phyloP scores from a whole-genome alignment of 1,140 invertebrate genomes.

The Fopius arisanus region DNA sequence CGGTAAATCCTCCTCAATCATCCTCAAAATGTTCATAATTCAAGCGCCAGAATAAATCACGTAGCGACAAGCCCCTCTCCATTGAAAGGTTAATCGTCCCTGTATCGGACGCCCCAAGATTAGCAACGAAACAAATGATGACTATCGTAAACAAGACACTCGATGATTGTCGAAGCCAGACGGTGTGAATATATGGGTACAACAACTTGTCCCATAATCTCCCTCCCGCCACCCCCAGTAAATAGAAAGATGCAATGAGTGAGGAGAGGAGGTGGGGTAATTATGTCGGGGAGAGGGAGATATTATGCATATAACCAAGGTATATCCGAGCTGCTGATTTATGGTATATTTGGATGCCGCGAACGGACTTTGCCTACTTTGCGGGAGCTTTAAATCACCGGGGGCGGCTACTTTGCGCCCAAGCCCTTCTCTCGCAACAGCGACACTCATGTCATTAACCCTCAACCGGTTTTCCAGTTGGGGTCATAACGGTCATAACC shows the following conservation, averaged over 20 bases:
- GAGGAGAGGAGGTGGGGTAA: slow-evolving; percentile 29
- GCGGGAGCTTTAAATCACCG: slow-evolving; percentile 32
- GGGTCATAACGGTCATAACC: slow-evolving; percentile 26
- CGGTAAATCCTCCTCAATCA: too few species aligned
- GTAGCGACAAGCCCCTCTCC: not conserved
- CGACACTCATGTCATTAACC: slow-evolving; percentile 31
- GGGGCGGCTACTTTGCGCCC: slow-evolving; percentile 10
- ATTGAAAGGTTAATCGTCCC: slow-evolving; percentile 23
- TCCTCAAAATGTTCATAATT: not conserved
- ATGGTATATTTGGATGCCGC: slow-evolving; percentile 34
- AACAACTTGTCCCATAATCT: not conserved
- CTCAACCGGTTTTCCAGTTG: slow-evolving; percentile 33
- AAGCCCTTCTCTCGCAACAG: slow-evolving; percentile 10
- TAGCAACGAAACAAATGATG: slow-evolving; percentile 41
- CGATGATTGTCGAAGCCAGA: slow-evolving; percentile 9
- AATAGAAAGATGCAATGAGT: not conserved
- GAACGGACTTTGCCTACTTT: slow-evolving; percentile 35
- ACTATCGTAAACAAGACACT: slow-evolving; percentile 37
- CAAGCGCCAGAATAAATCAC: not conserved
- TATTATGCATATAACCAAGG: not conserved
- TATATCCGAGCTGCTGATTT: slow-evolving; percentile 19
- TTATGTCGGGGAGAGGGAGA: slow-evolving; percentile 36
- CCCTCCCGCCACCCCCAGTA: not conserved
- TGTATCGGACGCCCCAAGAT: slow-evolving; percentile 35
- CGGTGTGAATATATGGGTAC: not conserved